phyloP scores from a whole-genome alignment of 2,797 vertebrate genomes.

The Sylvia borin region DNA sequence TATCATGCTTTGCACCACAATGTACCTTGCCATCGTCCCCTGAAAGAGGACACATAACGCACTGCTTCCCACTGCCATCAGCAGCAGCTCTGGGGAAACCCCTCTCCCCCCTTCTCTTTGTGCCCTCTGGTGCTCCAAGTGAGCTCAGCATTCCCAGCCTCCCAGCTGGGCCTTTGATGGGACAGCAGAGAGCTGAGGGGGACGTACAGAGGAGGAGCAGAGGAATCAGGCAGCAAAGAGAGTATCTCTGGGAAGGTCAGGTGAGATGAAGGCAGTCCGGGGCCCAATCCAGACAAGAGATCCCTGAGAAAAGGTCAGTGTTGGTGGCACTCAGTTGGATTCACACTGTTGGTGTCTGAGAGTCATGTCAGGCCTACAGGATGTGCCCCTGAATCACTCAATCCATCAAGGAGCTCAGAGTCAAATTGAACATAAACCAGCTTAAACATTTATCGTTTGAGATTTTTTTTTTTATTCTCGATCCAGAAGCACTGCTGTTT shows the following conservation, averaged over 20 bases:
- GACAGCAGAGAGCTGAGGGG: neutral
- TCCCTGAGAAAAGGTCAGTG: neutral
- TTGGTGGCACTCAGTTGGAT: neutral
- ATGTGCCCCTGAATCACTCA: neutral
- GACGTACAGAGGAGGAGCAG: accelerated
- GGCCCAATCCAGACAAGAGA: neutral
- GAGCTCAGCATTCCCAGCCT: neutral
- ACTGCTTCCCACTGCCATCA: neutral
- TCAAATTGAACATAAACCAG: neutral
- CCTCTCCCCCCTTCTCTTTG: neutral
- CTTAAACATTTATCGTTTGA: neutral
- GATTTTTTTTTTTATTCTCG: neutral
- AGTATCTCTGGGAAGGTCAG: neutral
- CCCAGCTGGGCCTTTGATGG: neutral
- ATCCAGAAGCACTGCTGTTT: neutral
- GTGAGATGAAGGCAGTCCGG: neutral
- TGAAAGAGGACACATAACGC: neutral
- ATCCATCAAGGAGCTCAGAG: neutral
- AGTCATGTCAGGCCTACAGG: neutral
- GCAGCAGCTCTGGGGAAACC: neutral
- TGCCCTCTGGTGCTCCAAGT: neutral
- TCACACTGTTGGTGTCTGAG: accelerated
- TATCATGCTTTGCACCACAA: neutral
- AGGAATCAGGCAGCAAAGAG: neutral
- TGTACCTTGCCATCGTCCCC: neutral